Base-by-base conservation (phyloP, 2,113 vertebrate genomes). In the Sprattus sprattus region DNA sequence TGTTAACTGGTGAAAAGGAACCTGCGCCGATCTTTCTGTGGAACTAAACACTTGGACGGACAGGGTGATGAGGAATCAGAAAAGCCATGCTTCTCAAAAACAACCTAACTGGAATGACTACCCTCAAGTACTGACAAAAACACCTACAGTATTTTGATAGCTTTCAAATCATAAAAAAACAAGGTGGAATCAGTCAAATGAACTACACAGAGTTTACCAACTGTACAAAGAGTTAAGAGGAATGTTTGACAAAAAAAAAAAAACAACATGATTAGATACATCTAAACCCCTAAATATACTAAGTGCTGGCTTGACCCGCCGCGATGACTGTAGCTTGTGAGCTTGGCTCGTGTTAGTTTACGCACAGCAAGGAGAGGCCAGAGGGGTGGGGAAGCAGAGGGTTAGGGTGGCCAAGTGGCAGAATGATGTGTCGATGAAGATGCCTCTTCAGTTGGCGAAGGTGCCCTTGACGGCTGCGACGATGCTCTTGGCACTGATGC, bases 401-500 rank as follows among this genome's bases (percentile, higher is more conserved):
- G 57, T 44, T 44, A 6, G 64, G 39, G 47, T 15, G 49, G 85
- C 15, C 15, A 39, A 15, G 32, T 39, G 3, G 25, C 71, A 10
- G 16, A 39, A 32, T 45, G 86, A 44, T 13, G 28, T 39, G 9
- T 78, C 13, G 3, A 39, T 39, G 10, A 78, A 32, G 71, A 78
- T 78, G 28, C 71, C 32, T 32, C 71, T 11, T 95, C 85, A 95
- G 90, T 96, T 96, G 83, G 94, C 94, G 50, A 96, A 92, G 88
- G 88, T 93, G 75, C 92, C 80, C 83, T 91, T 95, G 87, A 97
- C 97, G 3, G 96, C 93, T 0, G 89, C 86, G 7, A 90, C 89
- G 45, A 98, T 97, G 86, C 91, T 88, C 89, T 95, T 95, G 32
- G 96, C 93, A 81, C 96, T 95, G 91, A 98, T 96, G 86, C 95